Evolutionary conservation across 2,888 invertebrate species (phyloP), one percentile per base, ranked within the genome.

Genomic region (Gibbula magus): DNA sequence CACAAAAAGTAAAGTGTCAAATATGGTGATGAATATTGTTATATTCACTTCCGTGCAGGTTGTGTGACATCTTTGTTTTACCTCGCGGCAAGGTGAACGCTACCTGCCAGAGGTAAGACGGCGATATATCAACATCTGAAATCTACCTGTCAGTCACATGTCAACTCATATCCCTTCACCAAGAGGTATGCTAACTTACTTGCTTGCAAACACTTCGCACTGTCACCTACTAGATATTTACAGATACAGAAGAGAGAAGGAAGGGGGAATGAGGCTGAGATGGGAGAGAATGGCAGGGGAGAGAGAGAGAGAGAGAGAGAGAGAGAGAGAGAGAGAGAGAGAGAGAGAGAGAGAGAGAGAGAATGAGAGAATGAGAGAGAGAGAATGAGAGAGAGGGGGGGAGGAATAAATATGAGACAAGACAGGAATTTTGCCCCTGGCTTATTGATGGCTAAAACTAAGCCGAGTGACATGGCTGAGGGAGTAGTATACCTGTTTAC

Each of bases 401-500:
- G 29, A 16, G n/a, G n/a, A n/a, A n/a, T n/a, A n/a, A 13, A 61
- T 29, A 61, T 29, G 29, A 16, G 29, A 61, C 61, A 22, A 16
- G 61, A 29, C 22, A 61, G 29, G 29, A 25, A 61, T 61, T 61
- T 61, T 22, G 61, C 61, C 61, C 29, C 61, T 25, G 61, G 61
- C 61, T 61, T 61, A 61, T 61, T 61, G 29, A 61, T 61, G 29
- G 61, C 61, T 61, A 29, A 25, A 61, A 29, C 61, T 25, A 29
- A 61, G 61, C 25, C 13, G 29, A 61, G 61, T 61, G 61, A 61
- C 61, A 61, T 29, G 25, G 16, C 61, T 61, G 16, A 29, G 29
- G 61, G 61, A 61, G 29, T 61, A 61, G 25, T 70, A 39, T 70
- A 35, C 35, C 35, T 70, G 70, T 70, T 70, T 39, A 32, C 70